Evolutionary conservation across 2,113 vertebrate species (phyloP).

Genomic region (Amblyornis subalaris): DNA sequence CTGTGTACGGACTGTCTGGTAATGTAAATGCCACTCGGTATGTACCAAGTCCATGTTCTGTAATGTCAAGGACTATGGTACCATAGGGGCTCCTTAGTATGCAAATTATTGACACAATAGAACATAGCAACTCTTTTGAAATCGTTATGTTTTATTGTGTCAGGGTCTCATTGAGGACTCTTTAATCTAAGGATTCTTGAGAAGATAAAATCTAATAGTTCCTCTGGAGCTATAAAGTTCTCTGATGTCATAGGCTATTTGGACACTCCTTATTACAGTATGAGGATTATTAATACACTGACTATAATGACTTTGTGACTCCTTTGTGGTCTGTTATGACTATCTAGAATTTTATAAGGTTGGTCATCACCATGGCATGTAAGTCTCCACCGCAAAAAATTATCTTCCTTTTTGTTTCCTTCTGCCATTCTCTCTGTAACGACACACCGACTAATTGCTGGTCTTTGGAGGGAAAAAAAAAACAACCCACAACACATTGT

Average conservation of each 20-base stretch:
- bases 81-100: slow-evolving; percentile 47
- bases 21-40: not conserved
- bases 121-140: slow-evolving; percentile 60
- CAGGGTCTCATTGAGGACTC: slow-evolving; percentile 63
- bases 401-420: not conserved
- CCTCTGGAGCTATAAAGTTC: slow-evolving; percentile 63
- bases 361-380: not conserved
- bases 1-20: not conserved
- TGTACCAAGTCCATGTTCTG: not conserved
- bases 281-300: slow-evolving; percentile 32
- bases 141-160: slow-evolving; percentile 69
- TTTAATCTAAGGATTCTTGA: slow-evolving; percentile 70
- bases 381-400: not conserved
- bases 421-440: not conserved
- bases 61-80: slow-evolving; percentile 22
- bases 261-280: slow-evolving; percentile 62
- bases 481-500: not conserved
- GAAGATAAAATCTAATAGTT: slow-evolving; percentile 71
- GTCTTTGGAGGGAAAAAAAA: not conserved
- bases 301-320: slow-evolving; percentile 36
- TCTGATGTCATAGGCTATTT: slow-evolving; percentile 71
- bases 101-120: slow-evolving; percentile 70
- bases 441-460: not conserved
- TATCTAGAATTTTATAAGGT: slow-evolving; percentile 9
- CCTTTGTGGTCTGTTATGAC: slow-evolving; percentile 25